Base-by-base conservation (phyloP, 2,888 invertebrate genomes). In the Parochlus steinenii region DNA sequence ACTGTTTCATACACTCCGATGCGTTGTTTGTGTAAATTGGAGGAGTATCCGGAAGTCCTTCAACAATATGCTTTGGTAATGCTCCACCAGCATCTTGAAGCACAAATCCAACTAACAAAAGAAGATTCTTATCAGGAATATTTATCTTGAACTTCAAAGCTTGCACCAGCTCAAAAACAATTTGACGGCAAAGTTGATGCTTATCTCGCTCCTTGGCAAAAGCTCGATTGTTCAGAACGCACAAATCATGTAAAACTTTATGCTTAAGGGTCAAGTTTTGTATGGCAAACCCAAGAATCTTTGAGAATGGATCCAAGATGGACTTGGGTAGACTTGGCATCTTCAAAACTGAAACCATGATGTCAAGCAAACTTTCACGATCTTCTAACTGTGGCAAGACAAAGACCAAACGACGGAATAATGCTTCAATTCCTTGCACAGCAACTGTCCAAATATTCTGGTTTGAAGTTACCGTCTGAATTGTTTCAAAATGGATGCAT, bases 181-280 rank as follows among this genome's bases (percentile, higher is more conserved):
- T 74, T 48, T 87, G 85, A 33, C 97, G 68, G 33, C 92, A 86
- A 30, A 97, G 67, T 42, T 86, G 73, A 54, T 90, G 67, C 63
- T 92, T 93, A 61, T 98, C 98, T 15, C 97, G 66, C 57, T 98
- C 98, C 55, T 85, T 77, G 4, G 71, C 71, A 56, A 93, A 92
- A 6, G 82, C 85, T 45, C 90, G 69, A 51, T 85, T 82, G 53
- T 92, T 92, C 10, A 87, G 69, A 39, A 81, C 82, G 55, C 89
- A 89, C 31, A 97, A 64, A 52, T 95, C 92, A 6, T 85, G 74
- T 30, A 97, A 62, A 40, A 73, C 70, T 33, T 71, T 71, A 50
- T 83, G 74, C 47, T 81, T 78, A 39, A 97, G 61, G 32, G 74
- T 70, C 45, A 80, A 81, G 52, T 83, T 82, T 58, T 93, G 92